Base-by-base conservation (phyloP, 2,888 invertebrate species). In the Apamea epomidion region DNA sequence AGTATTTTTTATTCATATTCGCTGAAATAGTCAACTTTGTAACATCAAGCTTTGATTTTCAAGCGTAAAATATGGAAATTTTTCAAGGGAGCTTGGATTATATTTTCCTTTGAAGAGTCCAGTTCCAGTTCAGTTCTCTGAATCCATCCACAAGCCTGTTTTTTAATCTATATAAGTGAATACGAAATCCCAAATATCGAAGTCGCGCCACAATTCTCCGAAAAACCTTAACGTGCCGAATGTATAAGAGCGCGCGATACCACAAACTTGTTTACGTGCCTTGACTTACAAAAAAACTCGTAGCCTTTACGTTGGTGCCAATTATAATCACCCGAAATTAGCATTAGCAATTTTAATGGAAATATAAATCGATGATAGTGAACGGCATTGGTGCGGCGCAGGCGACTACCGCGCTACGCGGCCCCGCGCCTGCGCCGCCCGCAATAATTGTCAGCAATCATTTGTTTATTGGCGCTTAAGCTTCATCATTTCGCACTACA, bases 401-500 rank as follows among this genome's bases (percentile, higher is more conserved):
- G 65, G 85, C 85, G 87, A 87, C 93, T 92, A 90, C 93, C 79
- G 92, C 74, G 84, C 85, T 92, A 92, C 92, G 91, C 91, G 83
- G 82, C 70, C 74, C 69, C 76, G 79, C 79, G 73, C 79, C 73
- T 74, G 68, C 80, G 71, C 86, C 85, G 71, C 65, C 80, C 84
- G 86, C 84, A 85, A 87, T 85, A 79, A 86, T 86, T 95, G 95
- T 94, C 93, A 91, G 93, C 93, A 94, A 94, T 95, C 93, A 93
- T 95, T 94, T 95, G 93, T 94, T 94, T 94, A 95, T 93, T 93
- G 93, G 92, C 93, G 92, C 92, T 92, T 93, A 94, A 93, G 93
- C 93, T 93, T 91, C 89, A 92, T 91, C 92, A 92, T 93, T 94
- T 94, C 93, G 93, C 93, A 91, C 93, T 91, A 93, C 91, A 90